These are phyloP conservation scores for Pomatostomus ruficeps DNA, from an alignment of 2,113 vertebrate species.

Conservation along the genomic window DNA sequence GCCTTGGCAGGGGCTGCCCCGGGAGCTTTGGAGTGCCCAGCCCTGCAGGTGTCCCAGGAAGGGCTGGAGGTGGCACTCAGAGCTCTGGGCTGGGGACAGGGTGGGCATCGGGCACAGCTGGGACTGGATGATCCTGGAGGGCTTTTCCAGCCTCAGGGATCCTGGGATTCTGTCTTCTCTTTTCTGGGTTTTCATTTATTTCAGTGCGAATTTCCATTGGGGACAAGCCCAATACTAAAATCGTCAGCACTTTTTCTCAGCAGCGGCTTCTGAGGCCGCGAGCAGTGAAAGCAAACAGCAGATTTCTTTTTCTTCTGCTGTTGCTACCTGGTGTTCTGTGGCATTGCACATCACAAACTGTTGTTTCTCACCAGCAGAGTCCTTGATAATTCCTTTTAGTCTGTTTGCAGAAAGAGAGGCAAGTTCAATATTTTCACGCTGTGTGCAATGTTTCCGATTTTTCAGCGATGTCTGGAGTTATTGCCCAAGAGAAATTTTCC, in stretches of 20 bases:
- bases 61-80: not conserved
- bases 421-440: conserved; percentile 13
- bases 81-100: not conserved
- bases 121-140: fast-evolving
- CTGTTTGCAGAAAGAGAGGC: not conserved
- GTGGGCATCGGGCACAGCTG: not conserved
- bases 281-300: not conserved
- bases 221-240: not conserved
- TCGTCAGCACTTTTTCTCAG: not conserved
- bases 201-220: not conserved
- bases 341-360: not conserved
- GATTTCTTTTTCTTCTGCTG: not conserved
- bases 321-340: not conserved
- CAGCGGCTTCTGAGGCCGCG: not conserved
- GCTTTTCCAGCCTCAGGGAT: fast-evolving
- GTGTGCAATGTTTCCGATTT: not conserved
- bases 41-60: not conserved
- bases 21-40: not conserved
- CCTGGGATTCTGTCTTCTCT: not conserved
- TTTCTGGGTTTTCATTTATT: not conserved
- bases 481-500: not conserved
- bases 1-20: not conserved
- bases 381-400: not conserved
- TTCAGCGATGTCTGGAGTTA: not conserved
- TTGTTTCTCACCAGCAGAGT: not conserved